Evolutionary conservation across 2,888 invertebrate species (phyloP).

Genomic region (Drosophila affinis): DNA sequence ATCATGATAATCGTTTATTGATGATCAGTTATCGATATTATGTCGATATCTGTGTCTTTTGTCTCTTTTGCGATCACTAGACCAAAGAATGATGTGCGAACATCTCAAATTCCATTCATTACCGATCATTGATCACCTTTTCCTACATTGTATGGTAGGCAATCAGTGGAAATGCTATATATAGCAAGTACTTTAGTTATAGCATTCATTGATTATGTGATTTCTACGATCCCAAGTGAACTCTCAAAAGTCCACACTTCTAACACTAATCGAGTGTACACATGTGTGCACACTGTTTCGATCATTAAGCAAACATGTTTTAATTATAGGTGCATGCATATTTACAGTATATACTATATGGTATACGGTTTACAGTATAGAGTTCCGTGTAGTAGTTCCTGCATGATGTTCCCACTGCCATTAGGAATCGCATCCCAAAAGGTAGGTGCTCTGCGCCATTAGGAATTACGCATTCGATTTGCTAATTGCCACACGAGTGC

Average conservation of each 20-base stretch:
- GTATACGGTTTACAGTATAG: neutral
- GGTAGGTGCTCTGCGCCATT: constrained; percentile 25
- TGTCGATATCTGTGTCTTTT: too few relatives aligned
- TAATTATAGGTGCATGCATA: constrained; percentile 20
- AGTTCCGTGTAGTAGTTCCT: neutral
- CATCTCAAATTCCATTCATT: too few relatives aligned
- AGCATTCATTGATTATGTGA: neutral
- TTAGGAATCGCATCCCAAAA: constrained; percentile 11
- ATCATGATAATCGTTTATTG: too few relatives aligned
- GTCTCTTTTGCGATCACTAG: too few relatives aligned
- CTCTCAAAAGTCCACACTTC: neutral
- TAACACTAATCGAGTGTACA: neutral
- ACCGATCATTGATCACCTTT: too few relatives aligned
- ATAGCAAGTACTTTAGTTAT: neutral
- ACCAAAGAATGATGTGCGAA: too few relatives aligned
- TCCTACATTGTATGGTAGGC: too few relatives aligned
- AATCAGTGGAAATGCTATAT: too few relatives aligned
- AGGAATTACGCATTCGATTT: constrained; percentile 58
- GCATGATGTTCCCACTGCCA: constrained; percentile 6
- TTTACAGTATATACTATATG: neutral
- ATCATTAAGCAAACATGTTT: constrained; percentile 23
- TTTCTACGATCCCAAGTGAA: neutral
- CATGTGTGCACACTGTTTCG: constrained; percentile 10
- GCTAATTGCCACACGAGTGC: constrained; percentile 22
- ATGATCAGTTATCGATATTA: too few relatives aligned